phyloP scores from a whole-genome alignment of 2,113 vertebrate species.

The Barbus barbus region DNA sequence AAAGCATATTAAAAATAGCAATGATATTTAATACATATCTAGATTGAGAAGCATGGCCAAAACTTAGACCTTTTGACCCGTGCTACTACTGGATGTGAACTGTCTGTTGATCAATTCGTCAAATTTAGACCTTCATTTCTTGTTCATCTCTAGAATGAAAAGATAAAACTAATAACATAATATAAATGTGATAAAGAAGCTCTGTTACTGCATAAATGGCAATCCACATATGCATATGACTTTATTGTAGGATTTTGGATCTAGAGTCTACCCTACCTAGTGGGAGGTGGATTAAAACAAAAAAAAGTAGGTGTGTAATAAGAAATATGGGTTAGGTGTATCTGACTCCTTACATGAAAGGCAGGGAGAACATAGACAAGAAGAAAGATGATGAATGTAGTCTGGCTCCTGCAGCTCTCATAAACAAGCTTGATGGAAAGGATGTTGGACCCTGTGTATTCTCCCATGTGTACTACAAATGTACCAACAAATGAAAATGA shows the following conservation, averaged over 20 bases:
- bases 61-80: neutral
- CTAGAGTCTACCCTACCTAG: neutral
- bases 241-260: neutral
- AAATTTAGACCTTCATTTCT: neutral
- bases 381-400: slow-evolving; percentile 31
- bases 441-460: slow-evolving; percentile 1
- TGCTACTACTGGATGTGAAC: neutral
- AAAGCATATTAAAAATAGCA: too few species aligned
- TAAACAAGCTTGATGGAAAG: slow-evolving; percentile 24
- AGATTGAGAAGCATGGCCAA: neutral
- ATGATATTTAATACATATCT: neutral
- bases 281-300: neutral
- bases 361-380: neutral
- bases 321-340: neutral
- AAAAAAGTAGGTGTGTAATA: neutral
- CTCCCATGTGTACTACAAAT: neutral
- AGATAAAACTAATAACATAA: neutral
- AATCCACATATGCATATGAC: neutral
- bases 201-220: neutral
- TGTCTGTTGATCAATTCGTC: neutral
- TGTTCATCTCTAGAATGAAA: neutral
- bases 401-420: slow-evolving; percentile 16
- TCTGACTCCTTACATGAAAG: neutral
- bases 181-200: neutral
- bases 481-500: neutral